Percentiles rank a stretch among this genome's conserved stretches.
Conservation (phyloP, 2,113 vertebrate genomes). For the Desmodus rotundus region DNA sequence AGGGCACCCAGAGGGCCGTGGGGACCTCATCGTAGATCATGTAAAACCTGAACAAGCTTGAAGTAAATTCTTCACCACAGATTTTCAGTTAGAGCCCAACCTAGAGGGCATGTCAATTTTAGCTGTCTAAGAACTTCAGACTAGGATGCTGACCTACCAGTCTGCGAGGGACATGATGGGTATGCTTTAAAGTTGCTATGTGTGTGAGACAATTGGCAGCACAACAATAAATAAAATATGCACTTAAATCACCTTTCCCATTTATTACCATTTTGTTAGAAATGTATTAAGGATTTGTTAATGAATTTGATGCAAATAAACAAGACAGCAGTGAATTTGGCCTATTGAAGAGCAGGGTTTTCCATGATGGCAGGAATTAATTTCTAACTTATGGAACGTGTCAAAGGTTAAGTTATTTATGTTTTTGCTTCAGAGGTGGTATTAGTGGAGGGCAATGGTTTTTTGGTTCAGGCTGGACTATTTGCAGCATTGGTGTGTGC, state of each 20-base stretch:
- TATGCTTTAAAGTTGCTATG: background rate
- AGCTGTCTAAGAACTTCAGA: background rate
- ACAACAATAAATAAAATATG: background rate
- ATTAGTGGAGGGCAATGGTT: background rate
- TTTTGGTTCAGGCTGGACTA: background rate
- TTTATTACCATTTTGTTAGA: background rate
- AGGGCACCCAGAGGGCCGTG: background rate
- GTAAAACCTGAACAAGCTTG: background rate
- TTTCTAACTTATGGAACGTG: background rate
- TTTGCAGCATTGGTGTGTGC: background rate
- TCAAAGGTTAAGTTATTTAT: background rate
- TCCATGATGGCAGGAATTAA: background rate
- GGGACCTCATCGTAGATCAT: background rate
- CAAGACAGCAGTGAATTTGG: background rate
- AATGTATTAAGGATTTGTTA: background rate
- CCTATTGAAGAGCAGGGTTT: background rate
- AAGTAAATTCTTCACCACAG: background rate
- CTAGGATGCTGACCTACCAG: background rate
- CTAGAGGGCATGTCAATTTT: background rate
- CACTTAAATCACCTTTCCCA: background rate
- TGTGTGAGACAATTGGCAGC: background rate
- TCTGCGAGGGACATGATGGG: background rate
- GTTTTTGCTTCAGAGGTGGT: background rate
- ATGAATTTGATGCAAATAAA: background rate
- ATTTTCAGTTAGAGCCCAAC: background rate